These are phyloP conservation scores for Amblyopsis rosae DNA, from an alignment of 2,113 vertebrate genomes.

Conservation along the genomic window DNA sequence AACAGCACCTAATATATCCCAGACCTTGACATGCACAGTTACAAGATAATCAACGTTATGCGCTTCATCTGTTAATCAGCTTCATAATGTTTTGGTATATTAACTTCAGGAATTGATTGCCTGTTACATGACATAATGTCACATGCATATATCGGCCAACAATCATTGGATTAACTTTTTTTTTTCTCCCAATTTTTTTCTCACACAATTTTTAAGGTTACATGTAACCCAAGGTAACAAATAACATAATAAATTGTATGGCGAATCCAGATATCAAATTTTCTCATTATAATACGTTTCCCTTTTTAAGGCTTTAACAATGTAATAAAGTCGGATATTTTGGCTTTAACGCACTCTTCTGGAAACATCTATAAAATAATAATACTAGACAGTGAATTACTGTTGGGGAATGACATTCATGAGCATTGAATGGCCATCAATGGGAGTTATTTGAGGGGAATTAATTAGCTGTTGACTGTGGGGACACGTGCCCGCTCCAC, in stretches of 20 bases:
- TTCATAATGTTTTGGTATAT: too few relatives aligned
- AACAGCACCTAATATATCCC: too few relatives aligned
- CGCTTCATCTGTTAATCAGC: too few relatives aligned
- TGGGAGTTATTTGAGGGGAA: conserved; percentile 4
- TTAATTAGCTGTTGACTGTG: conserved; percentile 43
- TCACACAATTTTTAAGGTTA: neutral
- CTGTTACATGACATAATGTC: too few relatives aligned
- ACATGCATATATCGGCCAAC: too few relatives aligned
- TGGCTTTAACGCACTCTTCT: too few relatives aligned
- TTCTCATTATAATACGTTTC: neutral
- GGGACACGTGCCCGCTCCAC: conserved; percentile 2
- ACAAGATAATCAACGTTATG: too few relatives aligned
- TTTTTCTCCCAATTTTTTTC: neutral
- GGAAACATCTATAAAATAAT: neutral
- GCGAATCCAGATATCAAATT: neutral
- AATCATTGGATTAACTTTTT: too few relatives aligned
- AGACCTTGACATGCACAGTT: too few relatives aligned
- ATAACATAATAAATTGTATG: neutral
- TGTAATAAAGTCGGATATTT: neutral
- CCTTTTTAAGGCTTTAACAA: neutral
- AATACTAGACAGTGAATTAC: neutral
- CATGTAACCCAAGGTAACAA: neutral
- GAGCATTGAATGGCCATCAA: neutral
- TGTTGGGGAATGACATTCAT: neutral
- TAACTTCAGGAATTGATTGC: too few relatives aligned